Evolutionary conservation across 2,888 invertebrate genomes (phyloP).

Genomic region (Plusia festucae): DNA sequence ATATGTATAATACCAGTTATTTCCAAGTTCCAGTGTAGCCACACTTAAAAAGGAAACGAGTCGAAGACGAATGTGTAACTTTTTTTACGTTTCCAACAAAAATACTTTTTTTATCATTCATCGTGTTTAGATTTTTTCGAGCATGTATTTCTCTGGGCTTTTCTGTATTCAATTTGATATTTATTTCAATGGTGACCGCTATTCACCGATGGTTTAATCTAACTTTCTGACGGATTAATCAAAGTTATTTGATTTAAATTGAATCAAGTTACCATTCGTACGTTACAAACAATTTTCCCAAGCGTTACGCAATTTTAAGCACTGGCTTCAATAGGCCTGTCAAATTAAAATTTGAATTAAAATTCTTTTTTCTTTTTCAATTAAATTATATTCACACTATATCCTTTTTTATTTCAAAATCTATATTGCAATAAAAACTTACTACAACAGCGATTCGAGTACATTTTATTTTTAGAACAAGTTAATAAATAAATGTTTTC

Average conservation of each 20-base stretch:
- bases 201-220: neutral
- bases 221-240: conserved; percentile 6
- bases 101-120: neutral
- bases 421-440: neutral
- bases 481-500: neutral
- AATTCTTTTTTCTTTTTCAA: conserved; percentile 1
- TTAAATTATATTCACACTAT: neutral
- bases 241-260: conserved; percentile 5
- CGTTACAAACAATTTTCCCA: neutral
- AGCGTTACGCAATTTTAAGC: neutral
- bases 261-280: conserved; percentile 1
- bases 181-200: neutral
- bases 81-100: neutral
- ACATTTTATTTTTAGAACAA: neutral
- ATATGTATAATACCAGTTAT: neutral
- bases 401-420: neutral
- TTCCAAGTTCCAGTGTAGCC: neutral
- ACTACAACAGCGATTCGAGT: neutral
- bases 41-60: neutral
- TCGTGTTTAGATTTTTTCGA: no score
- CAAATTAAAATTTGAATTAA: neutral
- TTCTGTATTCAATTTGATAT: neutral
- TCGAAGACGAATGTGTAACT: neutral
- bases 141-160: neutral
- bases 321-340: neutral